Evolutionary conservation across 2,888 invertebrate species (phyloP).

Genomic region (Latrodectus hesperus): DNA sequence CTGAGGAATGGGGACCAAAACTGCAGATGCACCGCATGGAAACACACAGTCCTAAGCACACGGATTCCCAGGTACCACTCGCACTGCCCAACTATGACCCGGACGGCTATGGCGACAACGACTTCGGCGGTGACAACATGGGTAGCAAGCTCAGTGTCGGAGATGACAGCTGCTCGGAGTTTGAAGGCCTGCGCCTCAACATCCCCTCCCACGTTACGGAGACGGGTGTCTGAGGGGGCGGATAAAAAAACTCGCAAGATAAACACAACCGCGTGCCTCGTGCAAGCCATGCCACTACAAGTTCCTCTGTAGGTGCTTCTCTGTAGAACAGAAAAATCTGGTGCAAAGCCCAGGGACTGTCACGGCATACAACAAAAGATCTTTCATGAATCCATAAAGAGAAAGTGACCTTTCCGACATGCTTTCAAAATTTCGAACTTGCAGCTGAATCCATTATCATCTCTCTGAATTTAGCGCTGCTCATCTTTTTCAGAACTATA

Average conservation of each 20-base stretch:
- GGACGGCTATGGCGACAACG: slow-evolving; percentile 66
- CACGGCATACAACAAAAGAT: background rate
- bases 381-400: background rate
- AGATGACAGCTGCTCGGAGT: slow-evolving; percentile 64
- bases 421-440: background rate
- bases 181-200: slow-evolving; percentile 67
- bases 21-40: slow-evolving; percentile 72
- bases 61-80: slow-evolving; percentile 72
- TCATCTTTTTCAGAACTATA: background rate
- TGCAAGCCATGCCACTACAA: slow-evolving; percentile 39
- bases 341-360: background rate
- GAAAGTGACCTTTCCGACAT: background rate
- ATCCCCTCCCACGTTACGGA: slow-evolving; percentile 60
- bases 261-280: slow-evolving; percentile 23
- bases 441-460: background rate
- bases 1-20: slow-evolving; percentile 74
- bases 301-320: slow-evolving; percentile 32
- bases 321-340: background rate
- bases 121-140: slow-evolving; percentile 47
- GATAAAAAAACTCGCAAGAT: background rate
- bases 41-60: slow-evolving; percentile 72
- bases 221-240: slow-evolving; percentile 60
- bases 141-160: slow-evolving; percentile 58
- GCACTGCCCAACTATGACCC: slow-evolving; percentile 70
- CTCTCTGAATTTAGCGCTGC: background rate